These are phyloP conservation scores for Parotocinclus haroldoi DNA, from an alignment of 2,797 vertebrate species.

Conservation along the genomic window DNA sequence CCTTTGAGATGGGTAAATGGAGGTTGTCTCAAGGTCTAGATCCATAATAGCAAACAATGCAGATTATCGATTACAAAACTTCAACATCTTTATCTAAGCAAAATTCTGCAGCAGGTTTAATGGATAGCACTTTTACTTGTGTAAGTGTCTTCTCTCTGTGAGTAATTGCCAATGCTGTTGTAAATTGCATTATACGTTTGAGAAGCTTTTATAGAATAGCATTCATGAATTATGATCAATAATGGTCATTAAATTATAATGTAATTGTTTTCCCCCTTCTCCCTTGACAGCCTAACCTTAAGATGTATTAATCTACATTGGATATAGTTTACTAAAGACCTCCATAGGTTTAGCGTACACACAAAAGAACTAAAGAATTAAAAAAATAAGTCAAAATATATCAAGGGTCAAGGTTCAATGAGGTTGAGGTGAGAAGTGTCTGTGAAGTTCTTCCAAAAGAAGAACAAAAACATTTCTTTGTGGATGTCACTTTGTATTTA, in stretches of 20 bases:
- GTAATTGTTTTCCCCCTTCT: slow-evolving; percentile 5
- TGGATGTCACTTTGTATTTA: too few species aligned
- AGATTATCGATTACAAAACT: slow-evolving; percentile 17
- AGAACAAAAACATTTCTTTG: too few species aligned
- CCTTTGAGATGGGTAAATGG: not conserved
- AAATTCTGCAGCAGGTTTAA: slow-evolving; percentile 21
- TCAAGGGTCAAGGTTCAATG: too few species aligned
- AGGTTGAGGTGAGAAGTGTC: too few species aligned
- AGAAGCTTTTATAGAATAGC: slow-evolving; percentile 36
- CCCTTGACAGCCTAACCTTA: not conserved
- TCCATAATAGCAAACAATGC: not conserved
- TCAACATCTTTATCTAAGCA: slow-evolving; percentile 8
- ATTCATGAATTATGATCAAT: slow-evolving; percentile 33
- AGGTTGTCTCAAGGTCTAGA: not conserved
- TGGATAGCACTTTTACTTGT: slow-evolving; percentile 32
- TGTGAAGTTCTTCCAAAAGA: too few species aligned
- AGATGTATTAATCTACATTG: too few species aligned
- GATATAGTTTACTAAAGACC: not conserved
- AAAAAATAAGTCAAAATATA: not conserved
- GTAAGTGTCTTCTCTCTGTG: slow-evolving; percentile 21
- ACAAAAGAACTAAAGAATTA: not conserved
- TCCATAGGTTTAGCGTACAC: slow-evolving; percentile 4
- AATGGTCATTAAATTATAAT: slow-evolving; percentile 18
- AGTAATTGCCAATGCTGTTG: slow-evolving; percentile 37
- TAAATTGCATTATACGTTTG: slow-evolving; percentile 41